Base-by-base conservation (phyloP, 2,797 vertebrate species). In the Rhadinocentrus ornatus region DNA sequence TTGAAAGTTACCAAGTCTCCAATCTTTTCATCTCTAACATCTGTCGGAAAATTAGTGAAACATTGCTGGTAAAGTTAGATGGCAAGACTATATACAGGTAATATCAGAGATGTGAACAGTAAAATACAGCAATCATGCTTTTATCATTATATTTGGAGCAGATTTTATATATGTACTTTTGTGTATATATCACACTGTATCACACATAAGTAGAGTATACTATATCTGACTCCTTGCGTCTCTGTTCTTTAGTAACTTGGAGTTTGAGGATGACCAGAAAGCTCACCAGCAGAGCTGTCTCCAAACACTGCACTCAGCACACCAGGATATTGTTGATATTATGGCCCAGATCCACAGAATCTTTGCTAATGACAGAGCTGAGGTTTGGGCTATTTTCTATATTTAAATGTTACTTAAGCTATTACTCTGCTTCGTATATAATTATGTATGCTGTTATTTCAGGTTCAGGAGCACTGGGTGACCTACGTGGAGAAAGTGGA, bases 381-480 rank as follows among this genome's bases (percentile, higher is more conserved):
- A 96, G 94, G 97, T 97, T 20, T 56, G 65, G 61, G 7, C 50
- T 60, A 2, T 62, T 70, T 39, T 56, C 8, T 63, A 8, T 22
- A 16, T 52, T 62, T 12, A 18, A n/a, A 16, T 22, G 1, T 59
- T 13, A 0, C 12, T 31, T 29, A 6, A 59, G 2, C 2, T 12
- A 52, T n/a, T 52, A 11, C 2, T 4, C 15, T 66, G 27, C 50
- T 32, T 60, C 61, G 1, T 53, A 6, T 71, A 13, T 48, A 22
- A 0, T 26, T 71, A 37, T 52, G 37, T 65, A 92, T 62, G 69
- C 0, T 73, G 82, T 0, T 76, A 32, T 79, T 85, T 24, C 74
- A 97, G 96, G 94, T 97, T 60, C 95, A 96, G 69, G 93, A 95
- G 60, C 90, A 95, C 69, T 97, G 95, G 96, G 59, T 85, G 75